phyloP scores from a whole-genome alignment of 2,113 vertebrate species.

The Pungitius pungitius region DNA sequence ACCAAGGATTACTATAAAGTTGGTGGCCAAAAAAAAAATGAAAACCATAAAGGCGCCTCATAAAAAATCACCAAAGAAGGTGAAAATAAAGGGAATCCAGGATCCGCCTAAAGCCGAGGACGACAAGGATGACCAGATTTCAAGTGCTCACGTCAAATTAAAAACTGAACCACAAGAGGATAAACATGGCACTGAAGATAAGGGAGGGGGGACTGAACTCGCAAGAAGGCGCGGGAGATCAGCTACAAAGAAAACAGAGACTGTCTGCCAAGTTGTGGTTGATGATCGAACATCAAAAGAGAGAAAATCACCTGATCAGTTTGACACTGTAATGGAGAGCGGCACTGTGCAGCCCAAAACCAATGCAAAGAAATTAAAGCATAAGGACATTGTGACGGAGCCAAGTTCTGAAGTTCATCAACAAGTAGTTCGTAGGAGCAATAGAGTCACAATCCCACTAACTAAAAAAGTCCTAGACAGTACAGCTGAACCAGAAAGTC shows the following conservation, averaged over 20 bases:
- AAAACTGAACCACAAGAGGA: slow-evolving; percentile 74
- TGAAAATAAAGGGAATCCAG: slow-evolving; percentile 82
- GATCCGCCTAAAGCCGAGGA: slow-evolving; percentile 82
- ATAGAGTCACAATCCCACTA: slow-evolving; percentile 56
- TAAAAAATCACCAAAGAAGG: slow-evolving; percentile 74
- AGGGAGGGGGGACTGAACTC: slow-evolving; percentile 51
- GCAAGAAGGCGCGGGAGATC: slow-evolving; percentile 77
- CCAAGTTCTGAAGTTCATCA: slow-evolving; percentile 60
- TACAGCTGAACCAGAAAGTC: slow-evolving; percentile 55
- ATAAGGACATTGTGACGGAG: slow-evolving; percentile 47
- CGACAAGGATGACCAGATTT: slow-evolving; percentile 81
- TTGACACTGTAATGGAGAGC: slow-evolving; percentile 50
- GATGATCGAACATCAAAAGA: slow-evolving; percentile 73
- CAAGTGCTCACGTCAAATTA: slow-evolving; percentile 84
- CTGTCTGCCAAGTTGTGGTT: slow-evolving; percentile 52
- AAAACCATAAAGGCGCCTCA: slow-evolving; percentile 66
- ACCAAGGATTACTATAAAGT: slow-evolving; percentile 83
- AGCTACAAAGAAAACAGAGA: slow-evolving; percentile 66
- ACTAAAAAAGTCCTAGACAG: slow-evolving; percentile 41
- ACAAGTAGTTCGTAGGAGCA: slow-evolving; percentile 69
- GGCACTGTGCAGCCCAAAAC: slow-evolving; percentile 61
- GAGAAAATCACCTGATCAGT: slow-evolving; percentile 37
- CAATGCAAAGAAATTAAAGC: slow-evolving; percentile 63
- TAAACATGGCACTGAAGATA: slow-evolving; percentile 49
- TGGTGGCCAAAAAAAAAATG: slow-evolving; percentile 81